Evolutionary conservation across 2,888 invertebrate species (phyloP).

Genomic region (Melieria omissa): DNA sequence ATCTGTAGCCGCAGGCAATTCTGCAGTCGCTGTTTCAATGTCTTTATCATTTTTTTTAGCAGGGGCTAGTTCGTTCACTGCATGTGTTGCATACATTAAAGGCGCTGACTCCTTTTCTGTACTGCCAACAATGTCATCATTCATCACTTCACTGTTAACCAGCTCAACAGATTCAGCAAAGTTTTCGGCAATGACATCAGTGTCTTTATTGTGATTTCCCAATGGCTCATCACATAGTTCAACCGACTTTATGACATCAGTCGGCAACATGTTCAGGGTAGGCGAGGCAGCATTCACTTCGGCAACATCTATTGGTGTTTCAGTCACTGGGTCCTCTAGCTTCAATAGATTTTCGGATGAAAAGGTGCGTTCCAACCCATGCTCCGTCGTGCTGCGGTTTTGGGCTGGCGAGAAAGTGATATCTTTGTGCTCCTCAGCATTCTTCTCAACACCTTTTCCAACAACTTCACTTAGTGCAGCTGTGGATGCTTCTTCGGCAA

Average conservation of each 20-base stretch:
- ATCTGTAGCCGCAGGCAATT: no score
- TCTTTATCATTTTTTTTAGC: no score
- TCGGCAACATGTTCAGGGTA: not conserved
- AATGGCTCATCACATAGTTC: not conserved
- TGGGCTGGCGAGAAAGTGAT: conserved; percentile 37
- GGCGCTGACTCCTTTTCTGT: no score
- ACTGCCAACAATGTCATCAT: no score
- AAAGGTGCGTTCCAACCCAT: conserved; percentile 37
- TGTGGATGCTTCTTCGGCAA: conserved; percentile 3
- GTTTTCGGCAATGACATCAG: conserved; percentile 22
- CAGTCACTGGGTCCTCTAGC: conserved; percentile 4
- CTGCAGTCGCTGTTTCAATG: no score
- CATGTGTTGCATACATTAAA: no score
- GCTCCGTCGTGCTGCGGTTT: not conserved
- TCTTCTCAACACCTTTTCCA: not conserved
- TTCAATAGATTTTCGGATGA: conserved; percentile 38
- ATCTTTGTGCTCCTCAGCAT: conserved; percentile 25
- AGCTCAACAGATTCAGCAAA: conserved; percentile 23
- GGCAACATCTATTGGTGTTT: conserved; percentile 41
- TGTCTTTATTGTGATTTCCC: not conserved
- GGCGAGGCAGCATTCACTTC: conserved; percentile 22
- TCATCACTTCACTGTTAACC: no score
- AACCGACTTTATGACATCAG: conserved; percentile 6
- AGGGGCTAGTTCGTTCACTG: no score
- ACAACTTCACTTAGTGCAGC: not conserved